Evolutionary conservation across 2,888 invertebrate genomes (phyloP), one percentile per base, ranked within the genome.

Genomic region (Rotaria magnacalcarata): DNA sequence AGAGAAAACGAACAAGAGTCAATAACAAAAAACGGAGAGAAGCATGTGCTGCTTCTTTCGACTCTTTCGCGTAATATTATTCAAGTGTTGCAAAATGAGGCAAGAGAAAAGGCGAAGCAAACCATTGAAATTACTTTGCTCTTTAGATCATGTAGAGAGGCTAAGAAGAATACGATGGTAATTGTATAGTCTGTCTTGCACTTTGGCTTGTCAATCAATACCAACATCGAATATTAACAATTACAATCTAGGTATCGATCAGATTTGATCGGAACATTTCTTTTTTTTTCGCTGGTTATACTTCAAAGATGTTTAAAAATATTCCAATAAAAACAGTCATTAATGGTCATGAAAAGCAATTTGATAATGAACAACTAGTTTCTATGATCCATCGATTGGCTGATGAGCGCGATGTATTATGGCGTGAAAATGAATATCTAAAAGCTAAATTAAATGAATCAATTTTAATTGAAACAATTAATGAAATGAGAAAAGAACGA

Each of bases 361-460:
- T 27, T 67, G 34, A 80, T 11, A 80, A 80, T 80, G 80, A 80
- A 4, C 47, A 80, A 47, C 80, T 80, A 11, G n/a, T 80, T 47
- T 47, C 47, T 11, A 47, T 80, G 47, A 47, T 80, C n/a, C 43
- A 47, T 14, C 16, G 47, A 41, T n/a, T 80, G 47, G n/a, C 47
- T 24, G 80, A 80, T 47, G 80, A 80, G 47, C 80, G 80, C 47
- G 80, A 80, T 47, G 24, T 47, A 24, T 24, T 80, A 11, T 80
- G 43, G n/a, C 43, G 47, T 47, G 80, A 80, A 47, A 80, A 80
- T 47, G 80, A 80, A 80, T 80, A 80, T 80, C 47, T 80, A 80
- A 43, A 47, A 47, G 80, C 80, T n/a, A 80, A 80, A 80, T 80
- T 80, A 80, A 80, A 80, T 47, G 80, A 80, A 80, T 47, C 80